phyloP scores from a whole-genome alignment of 2,797 vertebrate species.

The Pseudocheirus occidentalis region DNA sequence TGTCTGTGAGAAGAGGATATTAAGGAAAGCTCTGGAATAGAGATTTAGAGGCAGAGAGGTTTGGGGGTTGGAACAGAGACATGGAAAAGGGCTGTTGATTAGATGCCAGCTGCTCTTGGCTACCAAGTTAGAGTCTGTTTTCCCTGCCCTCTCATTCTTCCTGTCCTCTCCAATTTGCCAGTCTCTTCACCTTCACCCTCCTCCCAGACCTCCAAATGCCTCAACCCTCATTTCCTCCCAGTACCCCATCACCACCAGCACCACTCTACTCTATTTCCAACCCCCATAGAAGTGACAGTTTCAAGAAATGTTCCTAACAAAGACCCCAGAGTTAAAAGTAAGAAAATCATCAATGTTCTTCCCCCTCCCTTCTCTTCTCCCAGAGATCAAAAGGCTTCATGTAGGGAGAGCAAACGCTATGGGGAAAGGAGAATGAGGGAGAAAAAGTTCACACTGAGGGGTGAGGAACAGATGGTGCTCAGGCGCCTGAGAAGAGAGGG shows the following conservation, averaged over 20 bases:
- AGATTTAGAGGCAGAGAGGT: neutral
- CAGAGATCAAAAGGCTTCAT: slow-evolving; percentile 86
- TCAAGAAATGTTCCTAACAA: slow-evolving; percentile 56
- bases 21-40: too few species aligned
- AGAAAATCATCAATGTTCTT: slow-evolving; percentile 56
- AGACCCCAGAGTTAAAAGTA: slow-evolving; percentile 68
- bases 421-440: slow-evolving; percentile 76
- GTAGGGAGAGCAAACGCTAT: slow-evolving; percentile 85
- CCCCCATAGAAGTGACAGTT: neutral
- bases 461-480: slow-evolving; percentile 86
- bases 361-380: slow-evolving; percentile 62
- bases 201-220: neutral
- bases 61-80: neutral
- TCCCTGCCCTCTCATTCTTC: neutral
- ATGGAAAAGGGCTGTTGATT: neutral
- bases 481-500: slow-evolving; percentile 33
- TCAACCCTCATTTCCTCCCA: neutral
- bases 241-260: neutral
- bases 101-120: neutral
- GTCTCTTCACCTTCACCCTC: neutral
- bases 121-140: neutral
- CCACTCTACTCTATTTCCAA: neutral
- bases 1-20: neutral
- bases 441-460: slow-evolving; percentile 84
- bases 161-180: neutral